Percentiles rank a stretch among this genome's conserved stretches.
These are phyloP conservation scores for Caenorhabditis sp. DNA, from an alignment of 2,888 invertebrate species.

Conservation along the genomic window DNA sequence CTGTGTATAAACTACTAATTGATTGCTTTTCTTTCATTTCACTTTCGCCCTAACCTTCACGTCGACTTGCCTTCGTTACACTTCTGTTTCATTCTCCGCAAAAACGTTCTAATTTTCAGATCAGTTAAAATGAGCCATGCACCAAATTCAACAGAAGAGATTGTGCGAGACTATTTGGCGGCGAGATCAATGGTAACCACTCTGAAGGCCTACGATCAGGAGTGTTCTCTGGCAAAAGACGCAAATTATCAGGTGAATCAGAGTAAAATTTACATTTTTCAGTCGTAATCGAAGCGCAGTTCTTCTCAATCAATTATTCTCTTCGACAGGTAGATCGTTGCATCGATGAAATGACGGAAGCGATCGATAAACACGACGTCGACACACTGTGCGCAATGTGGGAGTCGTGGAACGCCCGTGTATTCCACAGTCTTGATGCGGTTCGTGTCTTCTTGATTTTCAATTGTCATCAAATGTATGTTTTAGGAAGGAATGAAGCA, in stretches of 20 bases:
- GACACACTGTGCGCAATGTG: constrained; percentile 66
- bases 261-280: background rate
- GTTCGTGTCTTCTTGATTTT: constrained; percentile 46
- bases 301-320: no score
- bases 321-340: constrained; percentile 72
- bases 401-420: constrained; percentile 67
- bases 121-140: constrained; percentile 55
- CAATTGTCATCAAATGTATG: no score
- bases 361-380: constrained; percentile 70
- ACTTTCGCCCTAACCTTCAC: background rate
- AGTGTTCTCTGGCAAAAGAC: constrained; percentile 57
- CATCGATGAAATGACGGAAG: constrained; percentile 69
- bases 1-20: constrained; percentile 8
- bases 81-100: background rate
- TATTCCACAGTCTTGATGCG: constrained; percentile 68
- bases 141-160: constrained; percentile 51
- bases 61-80: no score
- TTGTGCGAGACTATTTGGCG: constrained; percentile 59
- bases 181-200: constrained; percentile 54
- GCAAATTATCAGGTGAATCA: constrained; percentile 64
- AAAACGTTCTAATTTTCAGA: constrained; percentile 8
- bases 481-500: constrained; percentile 64
- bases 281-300: no score
- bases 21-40: background rate
- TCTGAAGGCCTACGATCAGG: constrained; percentile 56